Percentiles rank a stretch among this genome's conserved stretches.
phyloP scores from a whole-genome alignment of 2,113 vertebrate genomes.

The Neofelis nebulosa region DNA sequence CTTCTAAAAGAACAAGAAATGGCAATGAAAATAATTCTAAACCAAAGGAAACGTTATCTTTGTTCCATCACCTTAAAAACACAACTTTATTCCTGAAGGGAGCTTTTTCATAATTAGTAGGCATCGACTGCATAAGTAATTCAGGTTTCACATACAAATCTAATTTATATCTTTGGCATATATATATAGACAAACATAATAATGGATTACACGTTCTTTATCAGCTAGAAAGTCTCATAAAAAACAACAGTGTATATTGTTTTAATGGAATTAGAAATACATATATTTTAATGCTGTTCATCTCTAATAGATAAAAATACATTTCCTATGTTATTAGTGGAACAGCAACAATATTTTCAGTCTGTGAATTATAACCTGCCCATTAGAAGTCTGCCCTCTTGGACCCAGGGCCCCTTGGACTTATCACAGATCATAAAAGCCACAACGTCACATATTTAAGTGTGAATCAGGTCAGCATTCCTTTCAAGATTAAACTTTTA shows the following conservation, averaged over 20 bases:
- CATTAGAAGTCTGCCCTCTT: neutral
- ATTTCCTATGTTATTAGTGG: neutral
- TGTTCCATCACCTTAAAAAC: neutral
- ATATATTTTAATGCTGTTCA: neutral
- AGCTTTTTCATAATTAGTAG: neutral
- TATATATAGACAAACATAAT: neutral
- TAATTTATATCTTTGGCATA: neutral
- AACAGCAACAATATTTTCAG: neutral
- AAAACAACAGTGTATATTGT: neutral
- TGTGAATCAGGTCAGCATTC: neutral
- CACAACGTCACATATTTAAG: neutral
- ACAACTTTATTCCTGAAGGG: neutral
- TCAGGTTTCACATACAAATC: neutral
- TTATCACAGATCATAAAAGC: neutral
- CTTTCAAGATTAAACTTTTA: constrained; percentile 12
- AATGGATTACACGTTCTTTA: neutral
- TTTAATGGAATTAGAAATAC: neutral
- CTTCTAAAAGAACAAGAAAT: neutral
- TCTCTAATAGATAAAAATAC: neutral
- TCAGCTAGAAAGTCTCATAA: neutral
- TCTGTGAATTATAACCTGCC: neutral
- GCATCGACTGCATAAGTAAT: neutral
- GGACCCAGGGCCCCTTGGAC: neutral
- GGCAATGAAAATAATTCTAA: neutral
- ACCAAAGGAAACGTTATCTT: neutral